Conservation (phyloP, 2,888 invertebrate genomes). For the Leptinotarsa peninsularis region DNA sequence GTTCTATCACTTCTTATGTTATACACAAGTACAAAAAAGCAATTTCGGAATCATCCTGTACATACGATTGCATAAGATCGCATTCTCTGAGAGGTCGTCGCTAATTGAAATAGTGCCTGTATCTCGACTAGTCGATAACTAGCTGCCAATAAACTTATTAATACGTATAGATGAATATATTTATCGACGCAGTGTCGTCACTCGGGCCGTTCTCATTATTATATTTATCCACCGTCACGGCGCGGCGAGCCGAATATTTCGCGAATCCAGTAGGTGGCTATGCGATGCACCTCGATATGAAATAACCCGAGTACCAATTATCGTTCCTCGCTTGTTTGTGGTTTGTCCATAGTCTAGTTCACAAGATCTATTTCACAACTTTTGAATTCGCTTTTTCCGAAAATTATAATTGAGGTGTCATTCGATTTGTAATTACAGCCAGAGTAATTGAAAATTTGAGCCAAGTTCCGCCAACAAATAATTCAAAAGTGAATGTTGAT, state of each 20-base stretch:
- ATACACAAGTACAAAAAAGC: too few relatives aligned
- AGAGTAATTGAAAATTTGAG: too few relatives aligned
- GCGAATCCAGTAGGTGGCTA: slow-evolving; percentile 18
- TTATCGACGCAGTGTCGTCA: background rate
- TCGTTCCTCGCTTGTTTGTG: slow-evolving; percentile 3
- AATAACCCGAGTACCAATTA: slow-evolving; percentile 17
- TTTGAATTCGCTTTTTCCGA: too few relatives aligned
- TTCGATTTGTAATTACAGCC: too few relatives aligned
- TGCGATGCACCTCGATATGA: slow-evolving; percentile 3
- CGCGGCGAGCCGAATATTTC: background rate
- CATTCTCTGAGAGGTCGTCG: background rate
- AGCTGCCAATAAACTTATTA: slow-evolving; percentile 29
- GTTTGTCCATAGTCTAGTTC: background rate
- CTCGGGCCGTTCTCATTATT: slow-evolving; percentile 15
- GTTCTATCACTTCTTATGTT: too few relatives aligned
- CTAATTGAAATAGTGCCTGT: background rate
- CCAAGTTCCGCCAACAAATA: too few relatives aligned
- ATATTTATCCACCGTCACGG: slow-evolving; percentile 16
- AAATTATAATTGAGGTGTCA: too few relatives aligned
- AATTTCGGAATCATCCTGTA: too few relatives aligned
- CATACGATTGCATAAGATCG: background rate
- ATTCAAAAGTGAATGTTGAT: too few relatives aligned
- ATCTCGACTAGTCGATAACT: slow-evolving; percentile 2
- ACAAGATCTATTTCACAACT: too few relatives aligned
- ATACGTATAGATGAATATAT: slow-evolving; percentile 34